Conservation (phyloP, 2,888 invertebrate species). For the Aphodius sticticus region DNA sequence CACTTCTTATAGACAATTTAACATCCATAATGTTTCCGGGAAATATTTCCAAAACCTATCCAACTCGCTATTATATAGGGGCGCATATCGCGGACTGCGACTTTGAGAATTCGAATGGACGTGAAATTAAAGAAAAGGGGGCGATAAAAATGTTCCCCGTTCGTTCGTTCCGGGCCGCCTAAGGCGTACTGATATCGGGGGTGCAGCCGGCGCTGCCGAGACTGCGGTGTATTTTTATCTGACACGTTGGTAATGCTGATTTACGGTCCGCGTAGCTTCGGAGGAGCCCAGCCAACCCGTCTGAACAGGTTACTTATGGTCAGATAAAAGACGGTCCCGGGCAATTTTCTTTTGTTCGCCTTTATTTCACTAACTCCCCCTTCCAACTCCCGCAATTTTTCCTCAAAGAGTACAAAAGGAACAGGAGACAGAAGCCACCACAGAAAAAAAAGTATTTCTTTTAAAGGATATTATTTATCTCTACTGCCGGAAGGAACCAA, state of each 20-base stretch:
- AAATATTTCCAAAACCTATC: not conserved
- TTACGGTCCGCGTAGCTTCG: slow-evolving; percentile 4
- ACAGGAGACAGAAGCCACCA: not conserved
- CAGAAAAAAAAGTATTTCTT: not conserved
- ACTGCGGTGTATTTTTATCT: slow-evolving; percentile 4
- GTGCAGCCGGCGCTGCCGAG: not conserved
- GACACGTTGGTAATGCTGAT: slow-evolving; percentile 4
- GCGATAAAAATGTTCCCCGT: not conserved
- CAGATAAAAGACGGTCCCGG: not conserved
- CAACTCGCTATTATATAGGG: not conserved
- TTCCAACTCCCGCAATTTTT: not conserved
- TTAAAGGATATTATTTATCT: not conserved
- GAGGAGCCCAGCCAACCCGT: not conserved
- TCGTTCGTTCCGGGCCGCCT: not conserved
- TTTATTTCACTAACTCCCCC: not conserved
- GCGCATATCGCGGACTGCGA: not conserved
- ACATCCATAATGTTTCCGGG: not conserved
- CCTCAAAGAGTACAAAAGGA: not conserved
- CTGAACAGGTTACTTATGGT: slow-evolving; percentile 4
- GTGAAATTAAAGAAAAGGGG: slow-evolving; percentile 4
- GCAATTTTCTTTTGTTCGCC: not conserved
- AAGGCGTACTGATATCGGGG: not conserved
- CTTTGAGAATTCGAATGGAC: not conserved
- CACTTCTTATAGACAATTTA: not conserved
- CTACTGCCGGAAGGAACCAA: not conserved